Evolutionary conservation across 2,113 vertebrate species (phyloP).

Genomic region (Rhinogobius similis): DNA sequence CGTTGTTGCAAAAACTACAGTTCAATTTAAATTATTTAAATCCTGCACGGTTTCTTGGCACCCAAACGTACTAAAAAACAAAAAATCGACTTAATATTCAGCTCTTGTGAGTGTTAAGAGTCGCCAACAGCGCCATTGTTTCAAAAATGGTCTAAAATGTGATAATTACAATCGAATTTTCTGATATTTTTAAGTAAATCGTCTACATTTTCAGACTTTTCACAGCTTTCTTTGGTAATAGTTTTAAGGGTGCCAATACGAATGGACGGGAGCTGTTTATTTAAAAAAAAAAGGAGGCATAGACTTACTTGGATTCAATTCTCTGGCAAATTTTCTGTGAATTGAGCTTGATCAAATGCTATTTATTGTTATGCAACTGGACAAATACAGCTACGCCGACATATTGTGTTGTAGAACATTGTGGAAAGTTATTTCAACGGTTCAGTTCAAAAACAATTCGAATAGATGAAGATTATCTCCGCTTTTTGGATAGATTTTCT

Average conservation of each 20-base stretch:
- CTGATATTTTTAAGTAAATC: neutral
- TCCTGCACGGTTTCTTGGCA: neutral
- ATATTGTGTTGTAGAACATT: neutral
- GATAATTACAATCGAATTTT: neutral
- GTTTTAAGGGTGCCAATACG: neutral
- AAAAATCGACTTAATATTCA: no score
- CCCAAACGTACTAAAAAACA: neutral
- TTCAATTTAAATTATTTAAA: no score
- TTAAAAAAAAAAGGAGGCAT: no score
- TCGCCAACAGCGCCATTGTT: no score
- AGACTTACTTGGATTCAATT: no score
- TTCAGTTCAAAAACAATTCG: neutral
- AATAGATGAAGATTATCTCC: neutral
- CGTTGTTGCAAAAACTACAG: no score
- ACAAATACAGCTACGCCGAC: neutral
- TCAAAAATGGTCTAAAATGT: no score
- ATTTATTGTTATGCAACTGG: slow-evolving; percentile 1
- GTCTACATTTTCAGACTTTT: neutral
- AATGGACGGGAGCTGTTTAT: neutral
- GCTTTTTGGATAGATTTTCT: neutral
- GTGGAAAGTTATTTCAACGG: neutral
- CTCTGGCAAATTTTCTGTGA: neutral
- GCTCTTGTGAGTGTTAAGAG: no score
- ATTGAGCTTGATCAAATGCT: neutral
- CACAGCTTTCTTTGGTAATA: neutral